These are phyloP conservation scores for Adelosebastes latens DNA, from an alignment of 2,797 vertebrate genomes.

Conservation along the genomic window DNA sequence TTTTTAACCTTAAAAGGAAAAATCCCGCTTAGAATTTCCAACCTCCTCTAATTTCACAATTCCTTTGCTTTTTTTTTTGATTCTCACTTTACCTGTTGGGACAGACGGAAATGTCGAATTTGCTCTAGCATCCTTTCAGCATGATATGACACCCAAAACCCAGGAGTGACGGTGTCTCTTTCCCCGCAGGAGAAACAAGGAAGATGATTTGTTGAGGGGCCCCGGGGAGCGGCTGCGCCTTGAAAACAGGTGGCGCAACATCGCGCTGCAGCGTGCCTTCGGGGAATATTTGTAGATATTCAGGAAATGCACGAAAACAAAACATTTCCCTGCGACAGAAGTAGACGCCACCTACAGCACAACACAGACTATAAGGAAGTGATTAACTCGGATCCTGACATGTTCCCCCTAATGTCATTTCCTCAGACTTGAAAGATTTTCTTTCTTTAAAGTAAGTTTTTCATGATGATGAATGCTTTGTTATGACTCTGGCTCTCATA, in stretches of 20 bases:
- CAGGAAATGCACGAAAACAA: constrained; percentile 82
- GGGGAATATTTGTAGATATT: constrained; percentile 84
- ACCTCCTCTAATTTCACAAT: constrained; percentile 68
- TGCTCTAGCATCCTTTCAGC: constrained; percentile 75
- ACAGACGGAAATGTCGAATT: constrained; percentile 77
- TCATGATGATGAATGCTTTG: constrained; percentile 73
- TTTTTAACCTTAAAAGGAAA: constrained; percentile 45
- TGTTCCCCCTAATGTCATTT: constrained; percentile 67
- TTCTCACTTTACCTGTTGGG: constrained; percentile 77
- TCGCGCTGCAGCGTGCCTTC: constrained; percentile 76
- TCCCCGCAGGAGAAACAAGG: constrained; percentile 82
- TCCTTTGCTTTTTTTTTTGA: constrained; percentile 60
- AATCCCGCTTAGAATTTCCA: constrained; percentile 43
- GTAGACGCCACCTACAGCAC: constrained; percentile 72
- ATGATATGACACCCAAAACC: constrained; percentile 84
- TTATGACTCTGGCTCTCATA: constrained; percentile 70
- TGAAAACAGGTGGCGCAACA: constrained; percentile 85
- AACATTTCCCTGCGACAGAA: constrained; percentile 66
- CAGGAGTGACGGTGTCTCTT: constrained; percentile 78
- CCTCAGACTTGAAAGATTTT: constrained; percentile 56
- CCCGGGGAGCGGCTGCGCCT: constrained; percentile 77
- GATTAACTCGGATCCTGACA: constrained; percentile 72
- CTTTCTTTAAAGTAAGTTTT: constrained; percentile 45
- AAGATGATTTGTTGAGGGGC: constrained; percentile 82
- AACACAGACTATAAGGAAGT: constrained; percentile 55